Conservation (phyloP, 2,113 vertebrate species). For the Mesitornis unicolor region DNA sequence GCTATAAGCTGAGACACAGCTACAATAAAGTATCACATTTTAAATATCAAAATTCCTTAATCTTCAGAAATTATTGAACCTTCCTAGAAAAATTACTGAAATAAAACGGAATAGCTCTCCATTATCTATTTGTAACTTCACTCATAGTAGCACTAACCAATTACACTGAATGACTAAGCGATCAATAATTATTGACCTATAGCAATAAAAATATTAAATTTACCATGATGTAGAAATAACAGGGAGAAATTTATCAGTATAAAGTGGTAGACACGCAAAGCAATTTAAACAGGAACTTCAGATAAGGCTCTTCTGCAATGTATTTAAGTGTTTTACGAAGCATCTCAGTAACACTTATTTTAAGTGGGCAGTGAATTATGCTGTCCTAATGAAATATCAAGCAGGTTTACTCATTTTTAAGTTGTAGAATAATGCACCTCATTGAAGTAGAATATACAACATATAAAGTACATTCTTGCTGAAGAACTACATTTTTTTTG, state of each 20-base stretch:
- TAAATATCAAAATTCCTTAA: neutral
- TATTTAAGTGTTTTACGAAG: neutral
- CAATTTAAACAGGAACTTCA: neutral
- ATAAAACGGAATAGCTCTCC: neutral
- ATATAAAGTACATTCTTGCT: neutral
- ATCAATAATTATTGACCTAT: constrained; percentile 17
- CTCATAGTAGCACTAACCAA: neutral
- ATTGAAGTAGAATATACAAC: neutral
- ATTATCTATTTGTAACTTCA: neutral
- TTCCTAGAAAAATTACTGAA: neutral
- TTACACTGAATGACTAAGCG: neutral
- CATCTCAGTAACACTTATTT: neutral
- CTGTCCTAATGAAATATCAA: neutral
- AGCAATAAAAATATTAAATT: neutral
- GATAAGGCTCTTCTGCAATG: neutral
- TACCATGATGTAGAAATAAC: neutral
- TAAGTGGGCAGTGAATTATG: neutral
- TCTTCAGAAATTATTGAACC: neutral
- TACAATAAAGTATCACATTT: neutral
- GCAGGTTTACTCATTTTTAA: neutral
- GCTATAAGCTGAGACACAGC: neutral
- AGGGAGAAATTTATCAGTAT: neutral
- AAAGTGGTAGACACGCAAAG: rapidly evolving
- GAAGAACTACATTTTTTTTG: neutral
- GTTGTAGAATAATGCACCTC: neutral